phyloP scores from a whole-genome alignment of 2,797 vertebrate species.

The Chloroceryle amazona region DNA sequence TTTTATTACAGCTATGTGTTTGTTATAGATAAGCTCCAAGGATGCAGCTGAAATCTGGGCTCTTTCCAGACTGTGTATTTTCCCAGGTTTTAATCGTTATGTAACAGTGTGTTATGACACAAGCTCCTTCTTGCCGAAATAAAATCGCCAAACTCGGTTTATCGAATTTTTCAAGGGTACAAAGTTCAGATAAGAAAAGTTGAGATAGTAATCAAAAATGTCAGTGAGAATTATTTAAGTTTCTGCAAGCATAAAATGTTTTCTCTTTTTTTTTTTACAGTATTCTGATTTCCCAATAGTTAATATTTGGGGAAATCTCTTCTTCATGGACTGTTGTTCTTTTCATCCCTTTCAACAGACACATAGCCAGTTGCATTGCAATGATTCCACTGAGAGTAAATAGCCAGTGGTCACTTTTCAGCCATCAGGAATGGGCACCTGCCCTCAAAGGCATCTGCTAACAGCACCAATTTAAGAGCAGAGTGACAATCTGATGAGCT shows the following conservation, averaged over 20 bases:
- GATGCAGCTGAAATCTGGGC: constrained; percentile 64
- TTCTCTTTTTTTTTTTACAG: background rate
- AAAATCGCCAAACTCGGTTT: constrained; percentile 66
- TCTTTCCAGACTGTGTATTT: constrained; percentile 60
- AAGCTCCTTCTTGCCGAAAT: constrained; percentile 41
- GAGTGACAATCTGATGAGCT: background rate
- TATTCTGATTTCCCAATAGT: background rate
- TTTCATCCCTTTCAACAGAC: background rate
- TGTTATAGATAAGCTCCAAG: constrained; percentile 69
- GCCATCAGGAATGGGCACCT: accelerated
- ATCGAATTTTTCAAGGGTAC: constrained; percentile 57
- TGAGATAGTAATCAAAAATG: constrained; percentile 52
- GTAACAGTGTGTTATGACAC: constrained; percentile 45
- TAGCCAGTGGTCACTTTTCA: background rate
- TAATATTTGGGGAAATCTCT: background rate
- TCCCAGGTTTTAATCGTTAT: constrained; percentile 52
- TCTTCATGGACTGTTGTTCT: background rate
- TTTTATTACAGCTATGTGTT: constrained; percentile 63
- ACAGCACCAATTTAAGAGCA: background rate
- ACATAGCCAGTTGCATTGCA: background rate
- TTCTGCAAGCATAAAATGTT: background rate
- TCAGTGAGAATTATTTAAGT: constrained; percentile 34
- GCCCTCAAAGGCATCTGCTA: background rate
- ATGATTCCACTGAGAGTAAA: background rate
- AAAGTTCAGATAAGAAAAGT: constrained; percentile 60